Evolutionary conservation across 1,140 invertebrate species (phyloP).

Genomic region (Magallana gigas): DNA sequence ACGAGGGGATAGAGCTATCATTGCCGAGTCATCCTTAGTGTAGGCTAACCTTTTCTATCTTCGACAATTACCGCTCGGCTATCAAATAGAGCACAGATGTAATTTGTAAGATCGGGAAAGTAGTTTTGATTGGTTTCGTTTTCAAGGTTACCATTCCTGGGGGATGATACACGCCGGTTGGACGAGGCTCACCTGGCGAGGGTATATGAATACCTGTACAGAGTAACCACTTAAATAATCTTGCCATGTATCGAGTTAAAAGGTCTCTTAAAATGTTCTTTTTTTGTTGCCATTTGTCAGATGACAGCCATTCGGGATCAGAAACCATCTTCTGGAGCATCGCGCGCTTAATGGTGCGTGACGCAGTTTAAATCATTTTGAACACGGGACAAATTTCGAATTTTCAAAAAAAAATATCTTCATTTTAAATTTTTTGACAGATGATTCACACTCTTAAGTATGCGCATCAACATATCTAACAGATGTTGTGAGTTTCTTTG

Average conservation of each 20-base stretch:
- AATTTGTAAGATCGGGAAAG: constrained; percentile 7
- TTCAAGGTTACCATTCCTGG: constrained; percentile 9
- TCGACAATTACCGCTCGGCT: not conserved
- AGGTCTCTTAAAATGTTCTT: constrained; percentile 14
- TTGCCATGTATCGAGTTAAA: constrained; percentile 28
- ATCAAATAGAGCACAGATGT: constrained; percentile 3
- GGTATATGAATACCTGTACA: constrained; percentile 20
- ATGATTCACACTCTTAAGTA: constrained; percentile 31
- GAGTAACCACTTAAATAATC: constrained; percentile 23
- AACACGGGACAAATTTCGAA: constrained; percentile 28
- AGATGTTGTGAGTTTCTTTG: constrained; percentile 13
- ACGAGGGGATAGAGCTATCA: not conserved
- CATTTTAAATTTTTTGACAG: constrained; percentile 19
- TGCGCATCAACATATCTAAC: constrained; percentile 20
- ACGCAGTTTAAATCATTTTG: constrained; percentile 27
- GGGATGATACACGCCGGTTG: constrained; percentile 1
- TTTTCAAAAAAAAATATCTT: constrained; percentile 21
- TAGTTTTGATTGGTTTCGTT: constrained; percentile 16
- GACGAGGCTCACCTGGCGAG: not conserved
- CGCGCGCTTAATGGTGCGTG: constrained; percentile 15
- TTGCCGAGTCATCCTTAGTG: not conserved
- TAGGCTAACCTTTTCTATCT: not conserved
- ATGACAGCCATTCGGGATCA: constrained; percentile 1
- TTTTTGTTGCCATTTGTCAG: constrained; percentile 28
- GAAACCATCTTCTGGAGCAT: constrained; percentile 4